A percentile compares a stretch with the other conserved stretches of the same genome.
phyloP scores from a whole-genome alignment of 1,140 invertebrate genomes.

The Ceratina calcarata region DNA sequence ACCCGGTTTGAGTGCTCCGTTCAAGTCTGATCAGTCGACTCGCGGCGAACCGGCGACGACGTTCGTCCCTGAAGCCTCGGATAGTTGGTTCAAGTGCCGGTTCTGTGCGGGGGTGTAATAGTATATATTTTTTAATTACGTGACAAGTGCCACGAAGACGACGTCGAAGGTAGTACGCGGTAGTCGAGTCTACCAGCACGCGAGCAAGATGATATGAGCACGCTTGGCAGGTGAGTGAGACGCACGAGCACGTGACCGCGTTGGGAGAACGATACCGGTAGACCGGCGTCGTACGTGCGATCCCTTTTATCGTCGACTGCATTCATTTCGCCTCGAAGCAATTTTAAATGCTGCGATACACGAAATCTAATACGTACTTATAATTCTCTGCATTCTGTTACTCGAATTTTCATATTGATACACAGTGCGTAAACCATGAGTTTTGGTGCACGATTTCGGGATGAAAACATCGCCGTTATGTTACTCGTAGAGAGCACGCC shows the following conservation, averaged over 20 bases:
- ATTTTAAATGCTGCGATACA: no score
- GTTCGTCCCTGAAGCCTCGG: constrained; percentile 34
- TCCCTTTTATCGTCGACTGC: not conserved
- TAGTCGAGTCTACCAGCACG: constrained; percentile 64
- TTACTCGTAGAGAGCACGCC: not conserved
- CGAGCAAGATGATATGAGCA: constrained; percentile 79
- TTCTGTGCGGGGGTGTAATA: constrained; percentile 60
- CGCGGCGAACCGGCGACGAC: not conserved
- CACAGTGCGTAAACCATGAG: no score
- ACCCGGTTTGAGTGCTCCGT: constrained; percentile 27
- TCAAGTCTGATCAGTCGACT: constrained; percentile 29
- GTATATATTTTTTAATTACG: constrained; percentile 37
- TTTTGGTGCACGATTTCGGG: no score
- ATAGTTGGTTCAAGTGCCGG: constrained; percentile 54
- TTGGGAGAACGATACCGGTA: constrained; percentile 4
- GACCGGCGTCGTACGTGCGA: not conserved
- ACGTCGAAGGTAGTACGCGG: constrained; percentile 27
- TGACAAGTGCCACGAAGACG: constrained; percentile 60
- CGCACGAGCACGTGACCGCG: constrained; percentile 52
- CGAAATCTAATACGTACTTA: not conserved
- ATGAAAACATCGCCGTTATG: no score
- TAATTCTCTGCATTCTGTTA: not conserved
- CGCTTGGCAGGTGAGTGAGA: constrained; percentile 78
- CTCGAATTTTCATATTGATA: not conserved
- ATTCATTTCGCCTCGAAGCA: not conserved